These are phyloP conservation scores for Lysandra coridon DNA, from an alignment of 2,888 invertebrate genomes.

Conservation along the genomic window DNA sequence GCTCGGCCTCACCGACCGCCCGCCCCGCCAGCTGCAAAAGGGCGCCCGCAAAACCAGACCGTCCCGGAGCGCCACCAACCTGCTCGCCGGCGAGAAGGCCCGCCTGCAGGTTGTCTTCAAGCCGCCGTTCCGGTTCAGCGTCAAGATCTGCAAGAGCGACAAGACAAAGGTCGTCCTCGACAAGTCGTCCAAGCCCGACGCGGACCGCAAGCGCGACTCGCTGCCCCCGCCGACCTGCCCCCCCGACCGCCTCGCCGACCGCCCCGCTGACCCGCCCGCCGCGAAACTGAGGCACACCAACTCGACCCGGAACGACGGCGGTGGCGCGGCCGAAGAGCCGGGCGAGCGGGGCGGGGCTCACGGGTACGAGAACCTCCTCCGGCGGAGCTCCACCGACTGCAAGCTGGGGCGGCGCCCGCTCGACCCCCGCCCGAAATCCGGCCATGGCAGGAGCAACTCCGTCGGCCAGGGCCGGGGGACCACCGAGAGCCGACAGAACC, in stretches of 20 bases:
- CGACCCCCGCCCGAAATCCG: conserved; percentile 56
- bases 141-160: conserved; percentile 87
- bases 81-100: conserved; percentile 84
- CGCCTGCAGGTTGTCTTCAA: conserved; percentile 92
- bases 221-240: conserved; percentile 49
- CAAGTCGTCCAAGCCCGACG: conserved; percentile 75
- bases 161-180: conserved; percentile 83
- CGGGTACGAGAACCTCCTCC: conserved; percentile 69
- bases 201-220: conserved; percentile 63
- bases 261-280: conserved; percentile 56
- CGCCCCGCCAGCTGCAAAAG: conserved; percentile 71
- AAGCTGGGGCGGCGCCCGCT: conserved; percentile 61
- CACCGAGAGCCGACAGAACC: conserved; percentile 73
- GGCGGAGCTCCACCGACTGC: conserved; percentile 71
- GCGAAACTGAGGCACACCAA: conserved; percentile 60
- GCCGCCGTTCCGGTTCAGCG: conserved; percentile 92
- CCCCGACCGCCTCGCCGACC: conserved; percentile 51
- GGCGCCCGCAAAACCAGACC: conserved; percentile 77
- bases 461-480: conserved; percentile 70
- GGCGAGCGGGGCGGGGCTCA: conserved; percentile 42
- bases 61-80: conserved; percentile 86
- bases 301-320: conserved; percentile 50
- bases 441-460: conserved; percentile 74
- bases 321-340: conserved; percentile 43
- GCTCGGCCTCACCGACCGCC: conserved; percentile 82